Base-by-base conservation (phyloP, 2,797 vertebrate genomes). In the Scomberomorus guttatus region DNA sequence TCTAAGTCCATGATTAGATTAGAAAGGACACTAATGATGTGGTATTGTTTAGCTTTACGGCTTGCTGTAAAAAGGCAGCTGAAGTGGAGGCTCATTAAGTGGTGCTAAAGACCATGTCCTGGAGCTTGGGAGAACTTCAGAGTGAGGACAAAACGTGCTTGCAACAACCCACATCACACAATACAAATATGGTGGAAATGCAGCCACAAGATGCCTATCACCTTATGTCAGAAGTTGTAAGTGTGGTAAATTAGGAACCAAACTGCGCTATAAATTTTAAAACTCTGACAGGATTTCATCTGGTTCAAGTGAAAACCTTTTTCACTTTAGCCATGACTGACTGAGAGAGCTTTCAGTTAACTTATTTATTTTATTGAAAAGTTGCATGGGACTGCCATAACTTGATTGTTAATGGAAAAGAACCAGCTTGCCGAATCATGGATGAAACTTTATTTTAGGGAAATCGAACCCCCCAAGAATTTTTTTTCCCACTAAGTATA, bases 21-120 rank as follows among this genome's bases (percentile, higher is more conserved):
- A 80, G 27, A 77, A 75, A 57, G 67, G 2, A 58, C 52, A n/a
- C 58, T 82, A 72, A 81, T 73, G 80, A 77, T 70, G 80, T 70
- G 61, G 25, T 72, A 76, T 79, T 87, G 79, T 85, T 79, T 83
- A 64, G 60, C 72, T 89, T 88, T 82, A 86, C 5, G 0, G 71
- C 42, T 66, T 2, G 65, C 63, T 81, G 58, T 85, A 68, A 86
- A 87, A 70, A 79, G 39, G 75, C 80, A 79, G 86, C 54, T 83
- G 72, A 87, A 77, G 73, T 77, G 15, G 57, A 80, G 72, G 61
- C 83, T 83, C 72, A 80, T 90, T 88, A 88, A 79, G 42, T 34
- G 39, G 72, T 50, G 55, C 73, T 87, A 14, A 87, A 80, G 73
- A 85, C 71, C 61, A 29, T 77, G 69, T 84, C 79, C 80, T 71